Percentiles rank a stretch among this genome's conserved stretches.
These are phyloP conservation scores for Ariopsis seemanni DNA, from an alignment of 2,113 vertebrate genomes.

Conservation along the genomic window DNA sequence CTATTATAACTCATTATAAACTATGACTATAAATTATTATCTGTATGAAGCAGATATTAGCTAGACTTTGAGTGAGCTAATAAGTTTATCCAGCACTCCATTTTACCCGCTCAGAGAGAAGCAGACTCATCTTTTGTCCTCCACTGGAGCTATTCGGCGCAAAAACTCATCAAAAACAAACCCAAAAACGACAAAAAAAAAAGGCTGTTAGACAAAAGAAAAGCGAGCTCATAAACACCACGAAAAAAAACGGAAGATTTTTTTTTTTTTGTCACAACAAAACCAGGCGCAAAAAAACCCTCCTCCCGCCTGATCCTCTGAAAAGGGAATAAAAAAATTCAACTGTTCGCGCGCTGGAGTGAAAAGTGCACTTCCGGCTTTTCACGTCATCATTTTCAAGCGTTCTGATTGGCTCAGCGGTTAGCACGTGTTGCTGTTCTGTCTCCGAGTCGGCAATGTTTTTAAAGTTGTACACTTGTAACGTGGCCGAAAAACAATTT, in stretches of 20 bases:
- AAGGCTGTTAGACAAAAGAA: background rate
- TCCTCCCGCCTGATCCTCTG: conserved; percentile 68
- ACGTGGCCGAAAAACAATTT: background rate
- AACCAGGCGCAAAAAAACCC: background rate
- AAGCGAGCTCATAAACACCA: background rate
- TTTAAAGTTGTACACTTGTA: background rate
- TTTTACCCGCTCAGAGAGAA: conserved; percentile 66
- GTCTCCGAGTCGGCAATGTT: too few species aligned
- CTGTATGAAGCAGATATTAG: background rate
- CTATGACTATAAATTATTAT: too few species aligned
- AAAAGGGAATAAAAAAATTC: conserved; percentile 54
- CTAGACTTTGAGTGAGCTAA: background rate
- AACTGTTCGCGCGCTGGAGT: conserved; percentile 73
- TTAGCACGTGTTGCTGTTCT: background rate
- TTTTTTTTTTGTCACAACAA: too few species aligned
- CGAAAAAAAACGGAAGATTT: background rate
- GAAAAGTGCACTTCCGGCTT: conserved; percentile 50
- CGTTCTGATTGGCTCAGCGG: conserved; percentile 61
- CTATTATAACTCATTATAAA: too few species aligned
- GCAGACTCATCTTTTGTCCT: conserved; percentile 69
- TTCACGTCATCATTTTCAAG: conserved; percentile 55
- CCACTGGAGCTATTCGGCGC: conserved; percentile 33
- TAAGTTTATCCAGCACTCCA: background rate
- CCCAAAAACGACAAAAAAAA: background rate
- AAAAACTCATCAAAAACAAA: conserved; percentile 29